These are phyloP conservation scores for Tokudaia muenninki DNA, from an alignment of 2,797 vertebrate species.

Conservation along the genomic window DNA sequence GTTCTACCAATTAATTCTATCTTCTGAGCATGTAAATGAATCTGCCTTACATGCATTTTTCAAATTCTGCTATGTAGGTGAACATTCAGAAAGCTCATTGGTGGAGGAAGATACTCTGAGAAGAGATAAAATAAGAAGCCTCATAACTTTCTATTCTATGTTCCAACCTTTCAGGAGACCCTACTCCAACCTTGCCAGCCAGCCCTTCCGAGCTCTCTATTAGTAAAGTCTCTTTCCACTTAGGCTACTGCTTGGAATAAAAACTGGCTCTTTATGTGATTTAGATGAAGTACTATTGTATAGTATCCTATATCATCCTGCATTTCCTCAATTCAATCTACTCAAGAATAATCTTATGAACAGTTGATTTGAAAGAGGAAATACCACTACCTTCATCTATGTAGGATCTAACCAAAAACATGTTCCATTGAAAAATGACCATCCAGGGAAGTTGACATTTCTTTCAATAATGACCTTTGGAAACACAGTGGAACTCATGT, in stretches of 20 bases:
- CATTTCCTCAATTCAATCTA: not conserved
- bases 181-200: not conserved
- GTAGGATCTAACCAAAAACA: not conserved
- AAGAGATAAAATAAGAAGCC: not conserved
- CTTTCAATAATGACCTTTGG: not conserved
- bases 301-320: not conserved
- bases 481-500: not conserved
- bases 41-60: not conserved
- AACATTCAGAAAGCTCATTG: not conserved
- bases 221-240: not conserved
- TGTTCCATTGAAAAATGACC: not conserved
- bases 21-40: not conserved
- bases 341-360: not conserved
- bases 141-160: not conserved
- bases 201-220: not conserved
- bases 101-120: not conserved
- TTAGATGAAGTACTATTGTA: not conserved
- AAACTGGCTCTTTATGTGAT: not conserved
- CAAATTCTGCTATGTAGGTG: not conserved
- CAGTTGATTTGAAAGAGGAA: not conserved
- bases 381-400: not conserved
- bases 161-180: not conserved
- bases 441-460: not conserved
- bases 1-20: not conserved
- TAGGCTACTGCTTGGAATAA: not conserved